Percentiles rank a stretch among this genome's conserved stretches.
These are phyloP conservation scores for Dunckerocampus dactyliophorus DNA, from an alignment of 2,113 vertebrate species.

Conservation along the genomic window DNA sequence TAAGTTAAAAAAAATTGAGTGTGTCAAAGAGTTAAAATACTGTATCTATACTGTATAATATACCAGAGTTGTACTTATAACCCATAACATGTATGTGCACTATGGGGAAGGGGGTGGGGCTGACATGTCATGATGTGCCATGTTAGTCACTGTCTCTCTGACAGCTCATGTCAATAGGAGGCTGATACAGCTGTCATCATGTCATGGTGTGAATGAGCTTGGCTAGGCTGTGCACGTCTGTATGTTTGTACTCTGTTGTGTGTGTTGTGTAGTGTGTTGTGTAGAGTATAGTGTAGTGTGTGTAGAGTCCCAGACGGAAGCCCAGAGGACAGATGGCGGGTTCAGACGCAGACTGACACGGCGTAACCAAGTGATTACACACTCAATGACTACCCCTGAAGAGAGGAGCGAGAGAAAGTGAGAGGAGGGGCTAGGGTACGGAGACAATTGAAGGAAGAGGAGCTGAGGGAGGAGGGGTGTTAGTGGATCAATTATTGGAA, in stretches of 20 bases:
- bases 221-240: conserved; percentile 39
- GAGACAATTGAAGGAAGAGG: conserved; percentile 7
- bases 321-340: conserved; percentile 92
- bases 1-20: too few species aligned
- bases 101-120: conserved; percentile 37
- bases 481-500: conserved; percentile 19
- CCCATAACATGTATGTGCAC: conserved; percentile 16
- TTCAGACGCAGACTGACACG: conserved; percentile 87
- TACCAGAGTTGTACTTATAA: conserved; percentile 13
- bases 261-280: conserved; percentile 12
- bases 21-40: too few species aligned
- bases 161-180: conserved; percentile 71
- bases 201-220: conserved; percentile 69
- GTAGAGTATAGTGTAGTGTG: conserved; percentile 23
- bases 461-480: conserved; percentile 8
- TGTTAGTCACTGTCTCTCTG: conserved; percentile 68
- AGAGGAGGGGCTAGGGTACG: not conserved
- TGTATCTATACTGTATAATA: too few species aligned
- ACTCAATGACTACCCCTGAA: conserved; percentile 82
- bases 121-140: conserved; percentile 64
- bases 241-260: conserved; percentile 24
- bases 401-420: conserved; percentile 39
- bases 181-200: conserved; percentile 72
- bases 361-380: conserved; percentile 97
- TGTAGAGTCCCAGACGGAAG: conserved; percentile 76